phyloP scores from a whole-genome alignment of 2,888 invertebrate species.

The Parnassius apollo region DNA sequence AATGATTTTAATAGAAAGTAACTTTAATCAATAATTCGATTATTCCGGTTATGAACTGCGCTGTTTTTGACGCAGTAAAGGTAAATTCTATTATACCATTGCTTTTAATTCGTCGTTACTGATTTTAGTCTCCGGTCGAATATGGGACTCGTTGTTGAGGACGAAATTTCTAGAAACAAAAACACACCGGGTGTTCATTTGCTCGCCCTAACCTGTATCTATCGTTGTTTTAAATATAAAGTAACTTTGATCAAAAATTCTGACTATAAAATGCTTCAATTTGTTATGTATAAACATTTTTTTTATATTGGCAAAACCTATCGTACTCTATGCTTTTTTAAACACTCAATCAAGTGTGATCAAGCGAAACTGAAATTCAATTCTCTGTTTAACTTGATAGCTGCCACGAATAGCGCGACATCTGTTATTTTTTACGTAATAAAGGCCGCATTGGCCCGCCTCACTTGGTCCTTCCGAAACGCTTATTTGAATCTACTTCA shows the following conservation, averaged over 20 bases:
- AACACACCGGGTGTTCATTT: too few relatives aligned
- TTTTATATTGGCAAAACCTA: neutral
- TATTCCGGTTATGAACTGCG: too few relatives aligned
- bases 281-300: neutral
- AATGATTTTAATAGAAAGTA: slow-evolving; percentile 1
- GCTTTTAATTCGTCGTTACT: too few relatives aligned
- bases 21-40: slow-evolving; percentile 8
- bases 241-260: slow-evolving; percentile 3
- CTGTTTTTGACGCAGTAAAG: too few relatives aligned
- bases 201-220: too few relatives aligned
- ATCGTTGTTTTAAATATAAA: neutral
- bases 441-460: slow-evolving; percentile 52
- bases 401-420: slow-evolving; percentile 54
- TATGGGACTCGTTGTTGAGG: too few relatives aligned
- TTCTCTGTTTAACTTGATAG: slow-evolving; percentile 60
- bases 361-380: slow-evolving; percentile 52
- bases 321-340: slow-evolving; percentile 39
- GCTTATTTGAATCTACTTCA: slow-evolving; percentile 78
- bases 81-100: too few relatives aligned
- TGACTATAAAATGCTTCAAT: neutral
- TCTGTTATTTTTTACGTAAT: slow-evolving; percentile 64
- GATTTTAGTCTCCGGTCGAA: too few relatives aligned
- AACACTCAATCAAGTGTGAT: slow-evolving; percentile 42
- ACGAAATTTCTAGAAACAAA: too few relatives aligned
- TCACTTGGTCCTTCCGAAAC: slow-evolving; percentile 67